Evolutionary conservation across 1,140 invertebrate genomes (phyloP).

Genomic region (roundworm (Caenorhabditis elegans)): WBcel235 BX284604.4:11030001-11030500

Average conservation of each 20-base stretch:
- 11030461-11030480: not conserved
- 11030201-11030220: not conserved
- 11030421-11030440: not conserved
- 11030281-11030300: not conserved
- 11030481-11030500: conserved; percentile 5
- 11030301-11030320: conserved; percentile 16
- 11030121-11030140: no score
- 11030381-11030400: not conserved
- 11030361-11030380: conserved; percentile 12
- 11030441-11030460: conserved; percentile 1
- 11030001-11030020: no score
- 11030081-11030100: no score
- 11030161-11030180: no score
- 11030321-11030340: conserved; percentile 12
- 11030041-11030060: no score
- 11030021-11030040: no score
- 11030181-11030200: not conserved
- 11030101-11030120: no score
- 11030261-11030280: not conserved
- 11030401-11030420: not conserved
- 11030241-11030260: not conserved
- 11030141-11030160: no score
- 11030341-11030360: conserved; percentile 5
- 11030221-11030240: not conserved
- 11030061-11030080: no score